Base-by-base conservation (phyloP, 2,888 invertebrate genomes). In the Branchinecta sandiegonensis region DNA sequence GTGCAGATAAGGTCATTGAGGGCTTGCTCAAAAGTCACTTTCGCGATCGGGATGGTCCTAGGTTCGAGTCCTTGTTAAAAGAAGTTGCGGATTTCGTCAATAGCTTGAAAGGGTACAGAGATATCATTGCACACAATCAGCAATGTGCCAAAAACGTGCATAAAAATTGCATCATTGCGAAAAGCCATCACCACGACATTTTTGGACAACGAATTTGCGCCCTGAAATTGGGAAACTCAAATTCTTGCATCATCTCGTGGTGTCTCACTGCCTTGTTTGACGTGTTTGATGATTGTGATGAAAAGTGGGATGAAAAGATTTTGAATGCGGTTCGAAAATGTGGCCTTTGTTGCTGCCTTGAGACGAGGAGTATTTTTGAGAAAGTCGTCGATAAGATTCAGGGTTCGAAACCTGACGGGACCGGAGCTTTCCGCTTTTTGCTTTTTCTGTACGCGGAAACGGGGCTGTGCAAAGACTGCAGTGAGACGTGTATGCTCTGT, bases 291-390 rank as follows among this genome's bases (percentile, higher is more conserved):
- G 23, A 10, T 17, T 56, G 63, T 56, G 63, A 56, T 56, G 63
- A 56, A 56, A 56, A 56, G 23, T 56, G 63, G 63, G 63, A 11
- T 9, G 63, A 23, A 23, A 56, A 56, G 11, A 23, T 56, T 56
- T 56, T 56, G 63, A 56, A 56, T 10, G 8, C 63, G 23, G n/a
- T 56, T n/a, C 8, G 63, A 8, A 56, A 23, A n/a, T 56, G 63
- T 56, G 63, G 63, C 63, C 63, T 56, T 56, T 56, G 63, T 10
- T 56, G 63, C 23, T 56, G 63, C 23, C 63, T 56, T 56, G 63
- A 56, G 23, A 56, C 63, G 10, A 56, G 23, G 23, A 56, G 14
- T 1, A 23, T 56, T n/a, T 56, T 56, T 56, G 63, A 56, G 23
- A 56, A 56, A n/a, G 63, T 56, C n/a, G 23, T 56, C 8, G 23